Base-by-base conservation (phyloP, 1,140 invertebrate genomes). In the Aphaenogaster rudis region DNA sequence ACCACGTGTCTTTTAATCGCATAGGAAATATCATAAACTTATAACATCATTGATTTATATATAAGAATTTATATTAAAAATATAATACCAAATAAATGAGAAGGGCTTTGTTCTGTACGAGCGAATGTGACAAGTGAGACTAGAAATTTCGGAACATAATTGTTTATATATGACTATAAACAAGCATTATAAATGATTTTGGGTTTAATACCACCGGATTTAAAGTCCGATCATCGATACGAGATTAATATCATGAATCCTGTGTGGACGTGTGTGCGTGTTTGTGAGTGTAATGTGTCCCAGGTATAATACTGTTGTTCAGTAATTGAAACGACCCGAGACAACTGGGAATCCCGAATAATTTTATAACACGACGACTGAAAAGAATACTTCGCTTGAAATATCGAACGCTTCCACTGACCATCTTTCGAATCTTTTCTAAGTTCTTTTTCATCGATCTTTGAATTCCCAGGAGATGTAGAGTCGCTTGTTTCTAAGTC, bases 241-340 rank as follows among this genome's bases (percentile, higher is more conserved):
- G n/a, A 80, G 63, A 78, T 81, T 69, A 81, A 81, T 81, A 36
- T 81, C 78, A 54, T 45, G 42, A 63, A 33, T 78, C 54, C 7
- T 59, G 50, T 54, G n/a, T 71, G 36, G 15, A 54, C 17, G 4
- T 78, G 39, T 28, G 42, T 54, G 1, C 42, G 61, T 67, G 17
- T 21, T 42, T 67, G 77, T 52, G 64, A 48, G 15, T 36, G 33
- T 21, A n/a, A 48, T 54, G 57, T 63, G 28, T 74, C 15, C 11
- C 69, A 48, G 5, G 2, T 13, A 50, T 84, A 84, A 84, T 84
- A 76, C 80, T 84, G 69, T 50, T 50, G 33, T 36, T 3, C 39
- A 63, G 13, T 61, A 74, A 82, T 74, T 8, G 11, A 74, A 67
- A 52, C 21, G 13, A 81, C 9, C 48, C 13, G 36, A 67, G 39